These are phyloP conservation scores for Pammene fasciana DNA, from an alignment of 2,888 invertebrate species.

Conservation along the genomic window DNA sequence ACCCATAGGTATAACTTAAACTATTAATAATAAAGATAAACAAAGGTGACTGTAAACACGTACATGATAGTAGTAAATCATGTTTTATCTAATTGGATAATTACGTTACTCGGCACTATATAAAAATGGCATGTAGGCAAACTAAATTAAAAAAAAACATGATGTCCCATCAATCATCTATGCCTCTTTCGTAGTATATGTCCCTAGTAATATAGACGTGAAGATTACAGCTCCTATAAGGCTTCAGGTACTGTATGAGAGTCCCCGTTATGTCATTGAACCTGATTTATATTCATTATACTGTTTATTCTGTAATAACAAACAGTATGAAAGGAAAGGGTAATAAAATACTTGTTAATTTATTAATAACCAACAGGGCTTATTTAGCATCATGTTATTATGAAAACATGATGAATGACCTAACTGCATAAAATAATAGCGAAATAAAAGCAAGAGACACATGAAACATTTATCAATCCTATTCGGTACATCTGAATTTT, in stretches of 20 bases:
- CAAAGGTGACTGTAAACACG: conserved; percentile 20
- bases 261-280: neutral
- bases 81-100: conserved; percentile 36
- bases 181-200: neutral
- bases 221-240: conserved; percentile 24
- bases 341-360: too few species aligned
- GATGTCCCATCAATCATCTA: neutral
- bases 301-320: neutral
- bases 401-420: too few species aligned
- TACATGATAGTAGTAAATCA: conserved; percentile 22
- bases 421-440: too few species aligned
- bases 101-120: neutral
- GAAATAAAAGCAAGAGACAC: too few species aligned
- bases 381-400: too few species aligned
- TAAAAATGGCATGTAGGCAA: conserved; percentile 2
- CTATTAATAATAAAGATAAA: conserved; percentile 17
- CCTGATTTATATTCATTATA: conserved; percentile 1
- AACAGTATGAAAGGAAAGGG: too few species aligned
- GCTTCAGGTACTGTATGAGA: conserved; percentile 24
- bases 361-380: neutral
- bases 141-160: neutral
- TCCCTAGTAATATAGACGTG: conserved; percentile 16
- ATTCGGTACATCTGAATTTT: too few species aligned
- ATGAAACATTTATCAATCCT: too few species aligned
- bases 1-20: too few species aligned